A percentile compares a stretch with the other conserved stretches of the same genome.
These are phyloP conservation scores for Camponotus vicinus DNA, from an alignment of 1,140 invertebrate genomes.

Conservation along the genomic window DNA sequence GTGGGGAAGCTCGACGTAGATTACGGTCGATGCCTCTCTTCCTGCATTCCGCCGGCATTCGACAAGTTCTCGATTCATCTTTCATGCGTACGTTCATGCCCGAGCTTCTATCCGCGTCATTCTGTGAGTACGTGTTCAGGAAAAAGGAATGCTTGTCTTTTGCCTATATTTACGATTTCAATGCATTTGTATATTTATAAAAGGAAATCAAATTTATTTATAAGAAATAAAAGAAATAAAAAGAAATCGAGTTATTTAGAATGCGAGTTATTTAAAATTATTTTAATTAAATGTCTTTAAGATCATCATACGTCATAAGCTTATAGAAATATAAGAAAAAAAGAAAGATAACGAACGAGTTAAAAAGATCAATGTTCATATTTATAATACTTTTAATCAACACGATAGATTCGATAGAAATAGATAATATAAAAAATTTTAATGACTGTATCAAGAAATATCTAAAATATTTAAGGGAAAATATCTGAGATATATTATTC, in stretches of 20 bases:
- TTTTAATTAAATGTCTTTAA: neutral
- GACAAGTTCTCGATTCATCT: slow-evolving; percentile 63
- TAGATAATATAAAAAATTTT: neutral
- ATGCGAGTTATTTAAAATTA: neutral
- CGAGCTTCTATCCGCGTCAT: slow-evolving; percentile 15
- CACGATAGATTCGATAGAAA: neutral
- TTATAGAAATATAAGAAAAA: neutral
- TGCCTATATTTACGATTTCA: neutral
- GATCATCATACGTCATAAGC: neutral
- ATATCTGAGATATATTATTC: neutral
- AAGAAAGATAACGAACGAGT: neutral
- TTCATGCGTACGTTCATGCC: slow-evolving; percentile 50
- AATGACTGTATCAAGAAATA: neutral
- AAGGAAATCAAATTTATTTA: neutral
- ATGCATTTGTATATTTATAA: slow-evolving; percentile 3
- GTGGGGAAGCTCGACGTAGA: slow-evolving; percentile 49
- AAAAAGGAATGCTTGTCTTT: slow-evolving; percentile 10
- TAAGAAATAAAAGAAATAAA: too few relatives aligned
- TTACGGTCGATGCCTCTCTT: slow-evolving; percentile 64
- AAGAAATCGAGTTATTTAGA: too few relatives aligned
- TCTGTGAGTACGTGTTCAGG: neutral
- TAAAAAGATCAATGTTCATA: neutral
- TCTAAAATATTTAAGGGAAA: neutral
- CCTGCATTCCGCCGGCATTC: slow-evolving; percentile 39
- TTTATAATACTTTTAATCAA: neutral